Evolutionary conservation across 2,113 vertebrate species (phyloP), one percentile per base, ranked within the genome.

Genomic region (Xenopus borealis): DNA sequence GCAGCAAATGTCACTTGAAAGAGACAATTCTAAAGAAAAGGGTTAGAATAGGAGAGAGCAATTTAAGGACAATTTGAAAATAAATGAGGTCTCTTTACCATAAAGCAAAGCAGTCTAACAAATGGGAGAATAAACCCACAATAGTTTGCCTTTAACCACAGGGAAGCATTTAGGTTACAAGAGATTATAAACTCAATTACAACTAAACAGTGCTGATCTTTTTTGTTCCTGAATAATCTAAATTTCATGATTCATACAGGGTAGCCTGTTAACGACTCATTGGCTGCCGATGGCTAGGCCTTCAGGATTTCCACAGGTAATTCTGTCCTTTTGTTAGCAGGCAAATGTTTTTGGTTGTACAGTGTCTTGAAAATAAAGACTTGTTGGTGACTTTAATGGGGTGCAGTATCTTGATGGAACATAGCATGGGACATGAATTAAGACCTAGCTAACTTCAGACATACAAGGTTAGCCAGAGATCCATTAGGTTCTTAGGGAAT

Each of bases 1-100:
- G 79, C 76, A 71, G 85, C 78, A 84, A 83, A 83, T 85, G 73
- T 83, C 80, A 85, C 75, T 84, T 85, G 83, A 84, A 86, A 86
- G 79, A 79, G 75, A 81, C 80, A 75, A 82, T 82, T 82, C 30
- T 10, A n/a, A 61, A 17, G 7, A 0, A 3, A 66, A 69, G 61
- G 62, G 71, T 59, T 20, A 55, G 66, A 23, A 75, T 46, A 18
- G 47, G 13, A 40, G 27, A 81, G 78, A 76, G 23, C 74, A 73
- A 82, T 80, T 79, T 78, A 30, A 82, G 75, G 78, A 80, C 81
- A 79, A 83, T 84, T 82, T 64, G 66, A 82, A 81, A 53, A 74
- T 61, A 50, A 50, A 62, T 75, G 81, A 83, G 74, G 23, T 69
- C 52, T 76, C 52, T 18, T 84, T 79, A 30, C 69, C 62, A 70